Conservation (phyloP, 2,113 vertebrate genomes). For the Sylvilagus bachmani region DNA sequence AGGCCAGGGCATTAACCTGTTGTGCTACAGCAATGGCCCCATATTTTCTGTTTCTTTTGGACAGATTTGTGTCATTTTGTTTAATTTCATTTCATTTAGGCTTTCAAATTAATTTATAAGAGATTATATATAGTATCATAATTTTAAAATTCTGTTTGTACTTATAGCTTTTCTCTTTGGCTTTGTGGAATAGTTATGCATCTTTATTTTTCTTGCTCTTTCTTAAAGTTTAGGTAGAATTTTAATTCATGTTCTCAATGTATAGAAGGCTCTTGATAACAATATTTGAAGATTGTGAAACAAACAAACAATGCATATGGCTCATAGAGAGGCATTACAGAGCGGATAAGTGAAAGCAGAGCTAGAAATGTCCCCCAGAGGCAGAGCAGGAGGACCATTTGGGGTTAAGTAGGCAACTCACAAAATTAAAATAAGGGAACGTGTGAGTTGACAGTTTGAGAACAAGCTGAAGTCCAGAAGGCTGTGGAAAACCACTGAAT, state of each 20-base stretch:
- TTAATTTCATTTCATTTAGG: not conserved
- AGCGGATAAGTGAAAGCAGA: not conserved
- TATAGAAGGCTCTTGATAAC: not conserved
- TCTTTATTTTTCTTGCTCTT: slow-evolving; percentile 36
- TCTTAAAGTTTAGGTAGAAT: not conserved
- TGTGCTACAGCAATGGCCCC: too few relatives aligned
- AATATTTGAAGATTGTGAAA: slow-evolving; percentile 32
- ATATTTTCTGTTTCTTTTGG: not conserved
- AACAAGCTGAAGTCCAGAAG: slow-evolving; percentile 1
- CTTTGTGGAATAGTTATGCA: not conserved
- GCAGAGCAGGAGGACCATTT: slow-evolving; percentile 8
- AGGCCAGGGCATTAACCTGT: too few relatives aligned
- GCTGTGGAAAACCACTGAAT: not conserved
- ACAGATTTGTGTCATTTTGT: not conserved
- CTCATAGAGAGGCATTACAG: not conserved
- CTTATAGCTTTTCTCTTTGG: slow-evolving; percentile 13
- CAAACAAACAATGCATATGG: not conserved
- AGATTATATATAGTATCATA: not conserved
- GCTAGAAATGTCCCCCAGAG: not conserved
- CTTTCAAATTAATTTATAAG: slow-evolving; percentile 23
- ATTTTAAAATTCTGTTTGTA: not conserved
- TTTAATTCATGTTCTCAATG: slow-evolving; percentile 8
- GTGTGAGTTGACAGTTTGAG: not conserved
- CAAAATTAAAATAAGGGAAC: slow-evolving; percentile 49
- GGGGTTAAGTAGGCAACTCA: not conserved